Evolutionary conservation across 1,140 invertebrate species (phyloP).

Genomic region (Scaptomyza hsui): DNA sequence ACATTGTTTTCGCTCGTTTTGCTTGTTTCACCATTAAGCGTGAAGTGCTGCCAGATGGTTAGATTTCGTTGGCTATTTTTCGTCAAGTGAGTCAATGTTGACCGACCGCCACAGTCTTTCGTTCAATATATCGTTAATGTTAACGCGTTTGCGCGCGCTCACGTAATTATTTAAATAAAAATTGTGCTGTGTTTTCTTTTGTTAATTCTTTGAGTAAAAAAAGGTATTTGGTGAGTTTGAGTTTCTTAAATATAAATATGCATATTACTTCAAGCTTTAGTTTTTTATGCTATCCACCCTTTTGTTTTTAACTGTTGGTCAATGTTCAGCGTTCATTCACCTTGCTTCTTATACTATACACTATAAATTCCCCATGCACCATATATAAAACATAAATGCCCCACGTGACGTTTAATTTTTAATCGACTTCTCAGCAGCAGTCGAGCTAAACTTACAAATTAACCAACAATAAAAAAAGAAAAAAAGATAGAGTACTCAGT

Average conservation of each 20-base stretch:
- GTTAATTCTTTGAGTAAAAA: too few species aligned
- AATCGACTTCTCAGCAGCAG: constrained; percentile 35
- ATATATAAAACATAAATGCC: constrained; percentile 27
- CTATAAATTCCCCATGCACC: neutral
- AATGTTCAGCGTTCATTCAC: constrained; percentile 3
- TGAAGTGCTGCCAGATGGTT: constrained; percentile 6
- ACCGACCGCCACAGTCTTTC: constrained; percentile 12
- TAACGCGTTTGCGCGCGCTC: neutral
- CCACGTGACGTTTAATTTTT: constrained; percentile 62
- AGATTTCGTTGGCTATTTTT: neutral
- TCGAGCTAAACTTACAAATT: constrained; percentile 26
- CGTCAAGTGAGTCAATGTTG: constrained; percentile 2
- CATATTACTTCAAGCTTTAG: too few species aligned
- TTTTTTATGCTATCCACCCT: too few species aligned
- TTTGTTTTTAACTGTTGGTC: neutral
- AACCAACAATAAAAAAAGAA: constrained; percentile 13
- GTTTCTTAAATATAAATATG: too few species aligned
- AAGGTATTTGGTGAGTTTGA: too few species aligned
- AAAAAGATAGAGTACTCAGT: neutral
- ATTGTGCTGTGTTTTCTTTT: neutral
- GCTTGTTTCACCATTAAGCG: neutral
- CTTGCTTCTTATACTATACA: neutral
- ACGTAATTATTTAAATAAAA: constrained; percentile 2
- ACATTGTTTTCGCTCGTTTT: neutral
- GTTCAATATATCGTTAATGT: neutral